These are phyloP conservation scores for Noctuana brunneofusca DNA, from an alignment of 2,888 invertebrate genomes.

Conservation along the genomic window DNA sequence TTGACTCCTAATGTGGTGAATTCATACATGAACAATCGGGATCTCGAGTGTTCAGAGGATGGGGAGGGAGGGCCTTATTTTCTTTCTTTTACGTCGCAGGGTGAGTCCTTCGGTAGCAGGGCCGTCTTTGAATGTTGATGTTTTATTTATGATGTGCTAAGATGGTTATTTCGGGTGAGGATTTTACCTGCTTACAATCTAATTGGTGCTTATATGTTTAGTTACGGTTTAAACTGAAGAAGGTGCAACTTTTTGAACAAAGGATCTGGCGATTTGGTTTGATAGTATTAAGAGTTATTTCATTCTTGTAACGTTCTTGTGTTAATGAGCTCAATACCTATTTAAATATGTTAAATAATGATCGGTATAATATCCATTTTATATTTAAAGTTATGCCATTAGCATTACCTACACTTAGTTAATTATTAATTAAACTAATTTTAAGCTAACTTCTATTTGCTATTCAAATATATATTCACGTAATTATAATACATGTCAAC, in stretches of 20 bases:
- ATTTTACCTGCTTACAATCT: conserved; percentile 5
- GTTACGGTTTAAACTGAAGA: background rate
- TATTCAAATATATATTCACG: too few species aligned
- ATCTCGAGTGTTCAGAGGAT: conserved; percentile 61
- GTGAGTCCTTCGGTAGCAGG: conserved; percentile 37
- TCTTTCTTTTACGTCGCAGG: conserved; percentile 40
- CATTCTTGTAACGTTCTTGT: too few species aligned
- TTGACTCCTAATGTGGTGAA: conserved; percentile 88
- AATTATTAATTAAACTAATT: too few species aligned
- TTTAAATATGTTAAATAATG: too few species aligned
- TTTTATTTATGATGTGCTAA: conserved; percentile 30
- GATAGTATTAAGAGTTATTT: too few species aligned
- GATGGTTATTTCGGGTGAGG: conserved; percentile 24
- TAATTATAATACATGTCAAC: too few species aligned
- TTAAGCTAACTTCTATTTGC: too few species aligned
- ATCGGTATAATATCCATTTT: too few species aligned
- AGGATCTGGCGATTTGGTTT: background rate
- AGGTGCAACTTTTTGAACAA: background rate
- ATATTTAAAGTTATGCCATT: too few species aligned
- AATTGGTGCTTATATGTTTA: conserved; percentile 4
- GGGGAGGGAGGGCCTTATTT: conserved; percentile 41
- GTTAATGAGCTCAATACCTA: too few species aligned
- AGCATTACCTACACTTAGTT: too few species aligned
- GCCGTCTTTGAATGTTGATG: conserved; percentile 28
- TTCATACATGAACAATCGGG: conserved; percentile 87